A percentile compares a stretch with the other conserved stretches of the same genome.
Evolutionary conservation across 2,113 vertebrate genomes (phyloP).

Genomic region (Gymnocephalus cernua): DNA sequence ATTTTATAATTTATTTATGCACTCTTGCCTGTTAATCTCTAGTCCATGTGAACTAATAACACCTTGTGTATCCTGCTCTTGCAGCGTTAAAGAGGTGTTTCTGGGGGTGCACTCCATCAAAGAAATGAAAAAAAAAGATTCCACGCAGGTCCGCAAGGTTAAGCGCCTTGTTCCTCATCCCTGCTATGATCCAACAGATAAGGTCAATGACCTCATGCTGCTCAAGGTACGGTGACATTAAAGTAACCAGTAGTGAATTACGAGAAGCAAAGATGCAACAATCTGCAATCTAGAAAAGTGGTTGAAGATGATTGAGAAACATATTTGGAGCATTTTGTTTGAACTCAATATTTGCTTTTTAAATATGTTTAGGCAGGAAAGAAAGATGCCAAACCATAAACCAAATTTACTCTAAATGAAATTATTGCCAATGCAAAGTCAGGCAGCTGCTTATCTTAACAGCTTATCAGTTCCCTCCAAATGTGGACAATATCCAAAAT

Average conservation of each 20-base stretch:
- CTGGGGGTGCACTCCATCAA: constrained; percentile 76
- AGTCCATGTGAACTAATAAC: neutral
- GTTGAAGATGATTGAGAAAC: neutral
- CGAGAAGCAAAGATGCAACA: neutral
- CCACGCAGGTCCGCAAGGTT: constrained; percentile 51
- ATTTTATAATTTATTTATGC: neutral
- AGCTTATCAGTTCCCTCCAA: neutral
- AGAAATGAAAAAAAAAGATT: constrained; percentile 28
- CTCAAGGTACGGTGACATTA: constrained; percentile 69
- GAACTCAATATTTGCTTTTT: neutral
- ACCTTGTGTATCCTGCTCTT: neutral
- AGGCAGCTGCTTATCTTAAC: neutral
- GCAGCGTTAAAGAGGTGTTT: constrained; percentile 53
- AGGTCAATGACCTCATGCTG: constrained; percentile 77
- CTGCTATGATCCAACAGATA: neutral
- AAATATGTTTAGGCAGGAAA: neutral
- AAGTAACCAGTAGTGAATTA: neutral
- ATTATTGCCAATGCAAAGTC: neutral
- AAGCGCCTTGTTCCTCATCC: constrained; percentile 39
- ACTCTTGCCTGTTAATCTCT: neutral
- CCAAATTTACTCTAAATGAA: too few species aligned
- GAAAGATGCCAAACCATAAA: neutral
- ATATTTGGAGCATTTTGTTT: neutral
- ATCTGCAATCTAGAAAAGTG: neutral
- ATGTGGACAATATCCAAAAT: too few species aligned